Conservation (phyloP, 2,888 invertebrate genomes). For the Serrognathus titanus region DNA sequence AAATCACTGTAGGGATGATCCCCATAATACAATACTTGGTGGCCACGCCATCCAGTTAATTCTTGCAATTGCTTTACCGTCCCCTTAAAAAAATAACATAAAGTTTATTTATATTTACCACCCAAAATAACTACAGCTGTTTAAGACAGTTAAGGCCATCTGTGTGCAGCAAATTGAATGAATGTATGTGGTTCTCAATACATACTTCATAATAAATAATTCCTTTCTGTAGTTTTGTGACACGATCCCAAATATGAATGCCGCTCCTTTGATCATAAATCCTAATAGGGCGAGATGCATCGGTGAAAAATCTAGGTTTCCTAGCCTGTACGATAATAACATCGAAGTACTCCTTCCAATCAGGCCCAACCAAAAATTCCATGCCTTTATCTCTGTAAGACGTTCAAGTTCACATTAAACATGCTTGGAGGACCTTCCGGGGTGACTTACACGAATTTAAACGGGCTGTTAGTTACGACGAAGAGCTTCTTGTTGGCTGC, state of each 20-base stretch:
- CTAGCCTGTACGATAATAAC: constrained; percentile 92
- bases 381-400: constrained; percentile 75
- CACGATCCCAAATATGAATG: constrained; percentile 88
- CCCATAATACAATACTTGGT: constrained; percentile 93
- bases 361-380: constrained; percentile 79
- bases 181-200: not conserved
- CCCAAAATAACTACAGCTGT: not conserved
- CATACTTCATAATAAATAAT: constrained; percentile 87
- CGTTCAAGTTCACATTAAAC: not conserved
- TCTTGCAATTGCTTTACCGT: constrained; percentile 89
- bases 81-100: constrained; percentile 65
- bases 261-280: constrained; percentile 79
- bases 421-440: not conserved
- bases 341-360: constrained; percentile 91
- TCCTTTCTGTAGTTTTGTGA: constrained; percentile 80
- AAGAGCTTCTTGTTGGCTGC: constrained; percentile 82
- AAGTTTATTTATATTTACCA: constrained; percentile 1
- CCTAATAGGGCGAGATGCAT: constrained; percentile 85
- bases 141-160: too few relatives aligned
- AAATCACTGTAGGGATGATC: constrained; percentile 98
- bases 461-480: constrained; percentile 95
- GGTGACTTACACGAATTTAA: constrained; percentile 82
- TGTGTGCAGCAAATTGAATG: too few relatives aligned
- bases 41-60: constrained; percentile 89
- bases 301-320: constrained; percentile 95